phyloP scores from a whole-genome alignment of 2,888 invertebrate genomes.

The Chironomus riparius region DNA sequence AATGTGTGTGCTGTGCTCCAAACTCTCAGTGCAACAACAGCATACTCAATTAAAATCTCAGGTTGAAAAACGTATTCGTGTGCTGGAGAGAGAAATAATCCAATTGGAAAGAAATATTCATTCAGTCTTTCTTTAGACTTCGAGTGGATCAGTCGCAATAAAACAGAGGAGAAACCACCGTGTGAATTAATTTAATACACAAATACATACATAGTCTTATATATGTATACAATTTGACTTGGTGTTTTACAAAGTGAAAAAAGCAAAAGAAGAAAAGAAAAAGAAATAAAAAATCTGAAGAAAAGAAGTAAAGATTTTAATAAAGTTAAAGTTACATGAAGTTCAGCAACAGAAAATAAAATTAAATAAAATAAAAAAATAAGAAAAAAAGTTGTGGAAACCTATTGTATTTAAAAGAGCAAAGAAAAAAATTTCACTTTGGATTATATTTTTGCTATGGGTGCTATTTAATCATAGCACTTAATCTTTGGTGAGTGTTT shows the following conservation, averaged over 20 bases:
- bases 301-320: neutral
- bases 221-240: conserved; percentile 1
- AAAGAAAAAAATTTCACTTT: neutral
- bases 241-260: neutral
- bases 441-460: neutral
- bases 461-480: neutral
- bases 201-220: neutral
- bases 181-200: conserved; percentile 7
- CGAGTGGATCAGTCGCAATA: conserved; percentile 37
- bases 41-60: too few species aligned
- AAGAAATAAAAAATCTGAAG: neutral
- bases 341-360: neutral
- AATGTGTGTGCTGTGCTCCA: too few species aligned
- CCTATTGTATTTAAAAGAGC: neutral
- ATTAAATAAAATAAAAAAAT: neutral
- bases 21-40: too few species aligned
- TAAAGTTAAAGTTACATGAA: neutral
- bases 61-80: too few species aligned
- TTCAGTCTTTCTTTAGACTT: conserved; percentile 43
- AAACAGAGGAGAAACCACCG: conserved; percentile 2
- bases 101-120: neutral
- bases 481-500: neutral
- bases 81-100: neutral
- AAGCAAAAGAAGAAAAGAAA: conserved; percentile 16
- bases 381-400: neutral